Evolutionary conservation across 2,113 vertebrate species (phyloP).

Genomic region (Xiphophorus maculatus): DNA sequence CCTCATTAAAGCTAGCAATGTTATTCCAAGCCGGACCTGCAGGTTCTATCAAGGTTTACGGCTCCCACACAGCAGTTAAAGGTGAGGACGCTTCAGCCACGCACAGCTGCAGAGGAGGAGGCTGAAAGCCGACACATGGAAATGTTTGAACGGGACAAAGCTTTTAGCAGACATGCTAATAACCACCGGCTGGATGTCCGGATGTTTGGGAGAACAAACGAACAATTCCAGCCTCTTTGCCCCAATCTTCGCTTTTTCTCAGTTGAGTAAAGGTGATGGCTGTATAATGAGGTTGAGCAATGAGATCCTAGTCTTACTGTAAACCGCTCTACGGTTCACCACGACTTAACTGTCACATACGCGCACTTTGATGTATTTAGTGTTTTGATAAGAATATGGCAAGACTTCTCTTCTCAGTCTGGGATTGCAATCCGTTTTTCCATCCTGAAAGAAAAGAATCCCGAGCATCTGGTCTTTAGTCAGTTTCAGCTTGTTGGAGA

Average conservation of each 20-base stretch:
- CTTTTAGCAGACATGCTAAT: slow-evolving; percentile 77
- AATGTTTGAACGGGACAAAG: slow-evolving; percentile 63
- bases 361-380: background rate
- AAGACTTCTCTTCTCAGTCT: background rate
- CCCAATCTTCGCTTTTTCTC: background rate
- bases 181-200: slow-evolving; percentile 57
- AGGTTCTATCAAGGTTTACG: slow-evolving; percentile 88
- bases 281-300: slow-evolving; percentile 76
- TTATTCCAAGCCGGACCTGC: slow-evolving; percentile 87
- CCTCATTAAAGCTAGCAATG: slow-evolving; percentile 87
- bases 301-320: slow-evolving; percentile 20
- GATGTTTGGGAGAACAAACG: background rate
- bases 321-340: slow-evolving; percentile 51
- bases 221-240: background rate
- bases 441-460: slow-evolving; percentile 90
- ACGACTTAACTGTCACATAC: background rate
- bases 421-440: background rate
- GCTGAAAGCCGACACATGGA: slow-evolving; percentile 66
- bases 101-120: slow-evolving; percentile 35
- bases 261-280: slow-evolving; percentile 66
- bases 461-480: slow-evolving; percentile 86
- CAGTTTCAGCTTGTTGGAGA: slow-evolving; percentile 72
- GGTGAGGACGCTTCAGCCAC: slow-evolving; percentile 70
- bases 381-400: background rate
- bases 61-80: slow-evolving; percentile 82